Percentiles rank a stretch among this genome's conserved stretches.
Evolutionary conservation across 2,888 invertebrate genomes (phyloP).

Genomic region (Lampropteryx suffumata): DNA sequence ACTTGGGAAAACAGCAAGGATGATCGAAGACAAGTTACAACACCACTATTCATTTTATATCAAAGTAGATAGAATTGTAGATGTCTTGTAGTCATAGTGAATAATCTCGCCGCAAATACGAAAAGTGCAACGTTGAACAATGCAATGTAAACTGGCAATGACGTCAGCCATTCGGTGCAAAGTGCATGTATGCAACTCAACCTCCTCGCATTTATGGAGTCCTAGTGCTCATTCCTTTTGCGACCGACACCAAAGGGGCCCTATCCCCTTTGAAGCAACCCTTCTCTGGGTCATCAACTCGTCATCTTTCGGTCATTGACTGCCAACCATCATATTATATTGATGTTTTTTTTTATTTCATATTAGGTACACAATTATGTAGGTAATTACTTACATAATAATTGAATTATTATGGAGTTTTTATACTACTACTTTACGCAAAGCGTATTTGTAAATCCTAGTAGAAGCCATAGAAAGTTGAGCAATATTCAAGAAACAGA

Average conservation of each 20-base stretch:
- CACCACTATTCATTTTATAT: too few relatives aligned
- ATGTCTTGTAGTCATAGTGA: background rate
- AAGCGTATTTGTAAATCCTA: too few relatives aligned
- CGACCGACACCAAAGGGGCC: conserved; percentile 79
- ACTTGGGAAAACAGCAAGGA: too few relatives aligned
- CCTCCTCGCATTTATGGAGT: conserved; percentile 71
- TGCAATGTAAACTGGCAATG: conserved; percentile 63
- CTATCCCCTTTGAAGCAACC: conserved; percentile 77
- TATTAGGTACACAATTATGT: background rate
- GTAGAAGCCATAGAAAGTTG: too few relatives aligned
- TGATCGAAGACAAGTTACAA: too few relatives aligned
- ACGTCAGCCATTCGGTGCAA: conserved; percentile 81
- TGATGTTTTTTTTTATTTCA: conserved; percentile 18
- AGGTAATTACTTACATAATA: too few relatives aligned
- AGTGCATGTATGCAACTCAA: conserved; percentile 79
- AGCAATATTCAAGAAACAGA: too few relatives aligned
- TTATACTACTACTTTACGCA: too few relatives aligned
- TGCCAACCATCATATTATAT: conserved; percentile 46
- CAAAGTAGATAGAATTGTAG: too few relatives aligned
- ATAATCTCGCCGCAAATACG: conserved; percentile 47
- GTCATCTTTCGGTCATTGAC: conserved; percentile 68
- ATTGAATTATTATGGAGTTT: too few relatives aligned
- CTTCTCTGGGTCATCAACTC: conserved; percentile 76
- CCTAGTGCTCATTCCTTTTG: conserved; percentile 80
- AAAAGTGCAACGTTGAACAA: conserved; percentile 71